Base-by-base conservation (phyloP, 1,140 invertebrate species). In the Drosophila athabasca region DNA sequence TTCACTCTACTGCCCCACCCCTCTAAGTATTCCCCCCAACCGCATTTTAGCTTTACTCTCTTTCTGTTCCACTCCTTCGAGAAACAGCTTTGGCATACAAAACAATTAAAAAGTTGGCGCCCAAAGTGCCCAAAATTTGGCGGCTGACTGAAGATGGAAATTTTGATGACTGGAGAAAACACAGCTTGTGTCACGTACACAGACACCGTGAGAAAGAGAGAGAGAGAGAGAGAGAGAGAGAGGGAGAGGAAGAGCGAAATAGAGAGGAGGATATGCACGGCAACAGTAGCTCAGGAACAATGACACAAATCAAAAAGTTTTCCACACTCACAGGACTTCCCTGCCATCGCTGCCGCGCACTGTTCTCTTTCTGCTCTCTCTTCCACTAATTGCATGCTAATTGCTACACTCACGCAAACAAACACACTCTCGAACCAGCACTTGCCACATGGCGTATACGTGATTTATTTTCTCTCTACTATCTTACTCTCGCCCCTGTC, bases 281-380 rank as follows among this genome's bases (percentile, higher is more conserved):
- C 44, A 46, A 45, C 52, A 57, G 52, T 52, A 53, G 51, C 9
- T 15, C 43, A 54, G 80, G 44, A 62, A 87, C 78, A 82, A 87
- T 79, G 79, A 82, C 65, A 88, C 78, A 87, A 87, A 87, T 82
- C 82, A 87, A 76, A 80, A 87, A 87, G 74, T 87, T 87, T 77
- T 71, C 69, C 58, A 62, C 52, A 41, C 61, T 59, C 43, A 62
- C 50, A 57, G 59, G 49, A 55, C 9, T 29, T 1, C 24, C 55
- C 35, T 4, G 22, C 22, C 22, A 2, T 24, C 22, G 2, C 22
- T 9, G 31, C 31, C 31, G 9, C 11, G 9, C 31, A 35, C 31
- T 11, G 31, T 11, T 17, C 52, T 41, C n/a, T 17, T 0, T 3
- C 29, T 31, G 7, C 39, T 29, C 19, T 59, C 60, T 57, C 65